phyloP scores from a whole-genome alignment of 2,113 vertebrate genomes.

The Neodontobutis hainanensis region DNA sequence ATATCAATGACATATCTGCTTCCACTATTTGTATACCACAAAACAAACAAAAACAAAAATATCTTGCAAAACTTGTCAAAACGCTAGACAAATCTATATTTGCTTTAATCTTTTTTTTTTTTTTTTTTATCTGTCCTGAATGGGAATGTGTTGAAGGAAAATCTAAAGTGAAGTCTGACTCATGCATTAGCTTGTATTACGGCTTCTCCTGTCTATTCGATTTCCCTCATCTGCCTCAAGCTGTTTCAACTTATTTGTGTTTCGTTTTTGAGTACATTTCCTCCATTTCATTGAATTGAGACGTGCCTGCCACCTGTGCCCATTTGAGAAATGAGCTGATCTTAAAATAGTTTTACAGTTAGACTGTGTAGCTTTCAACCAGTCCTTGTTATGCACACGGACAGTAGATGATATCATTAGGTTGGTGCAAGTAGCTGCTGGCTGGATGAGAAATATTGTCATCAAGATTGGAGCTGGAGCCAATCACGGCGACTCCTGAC shows the following conservation, averaged over 20 bases:
- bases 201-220: not conserved
- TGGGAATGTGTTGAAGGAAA: not conserved
- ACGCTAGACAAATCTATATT: too few relatives aligned
- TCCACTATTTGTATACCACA: too few relatives aligned
- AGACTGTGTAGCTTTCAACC: slow-evolving; percentile 24
- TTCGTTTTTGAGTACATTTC: not conserved
- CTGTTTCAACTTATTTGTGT: slow-evolving; percentile 15
- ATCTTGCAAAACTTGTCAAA: too few relatives aligned
- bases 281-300: slow-evolving; percentile 17
- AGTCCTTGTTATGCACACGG: slow-evolving; percentile 36
- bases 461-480: slow-evolving; percentile 21
- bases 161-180: slow-evolving; percentile 15
- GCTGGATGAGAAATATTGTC: slow-evolving; percentile 40
- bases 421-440: slow-evolving; percentile 20
- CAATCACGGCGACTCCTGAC: slow-evolving; percentile 40
- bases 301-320: not conserved
- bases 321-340: slow-evolving; percentile 16
- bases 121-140: not conserved
- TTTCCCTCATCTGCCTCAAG: slow-evolving; percentile 2
- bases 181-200: not conserved
- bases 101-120: too few relatives aligned
- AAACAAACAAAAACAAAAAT: too few relatives aligned
- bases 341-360: slow-evolving; percentile 37
- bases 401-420: slow-evolving; percentile 47
- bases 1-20: too few relatives aligned